Evolutionary conservation across 2,113 vertebrate species (phyloP).

Genomic region (Dendropsophus ebraccatus): DNA sequence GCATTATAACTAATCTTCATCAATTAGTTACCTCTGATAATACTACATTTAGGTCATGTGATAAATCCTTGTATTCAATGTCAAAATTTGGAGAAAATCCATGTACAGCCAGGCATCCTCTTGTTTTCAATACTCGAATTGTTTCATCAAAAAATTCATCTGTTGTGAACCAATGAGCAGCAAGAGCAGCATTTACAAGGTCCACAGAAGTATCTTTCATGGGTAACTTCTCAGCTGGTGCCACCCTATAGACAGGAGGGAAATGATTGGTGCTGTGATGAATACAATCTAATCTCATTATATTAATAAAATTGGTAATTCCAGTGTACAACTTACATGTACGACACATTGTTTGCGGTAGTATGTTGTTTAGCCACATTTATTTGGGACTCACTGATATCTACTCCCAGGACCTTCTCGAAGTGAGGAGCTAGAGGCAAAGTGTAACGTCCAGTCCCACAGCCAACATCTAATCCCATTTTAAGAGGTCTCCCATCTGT

Average conservation of each 20-base stretch:
- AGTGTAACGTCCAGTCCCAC: constrained; percentile 74
- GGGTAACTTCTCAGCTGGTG: constrained; percentile 77
- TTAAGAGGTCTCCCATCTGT: constrained; percentile 69
- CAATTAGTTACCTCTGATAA: too few species aligned
- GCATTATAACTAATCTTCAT: too few species aligned
- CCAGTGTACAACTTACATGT: background rate
- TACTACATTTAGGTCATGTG: background rate
- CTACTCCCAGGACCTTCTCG: constrained; percentile 71
- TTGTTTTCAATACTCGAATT: constrained; percentile 21
- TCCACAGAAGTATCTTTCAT: constrained; percentile 73
- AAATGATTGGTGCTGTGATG: background rate
- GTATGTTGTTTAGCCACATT: constrained; percentile 64
- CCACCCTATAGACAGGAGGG: constrained; percentile 62
- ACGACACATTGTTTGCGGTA: constrained; percentile 5
- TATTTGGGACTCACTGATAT: constrained; percentile 72
- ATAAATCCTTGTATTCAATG: background rate
- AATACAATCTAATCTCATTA: background rate
- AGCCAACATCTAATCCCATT: constrained; percentile 75
- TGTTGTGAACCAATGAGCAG: constrained; percentile 81
- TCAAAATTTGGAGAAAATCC: background rate
- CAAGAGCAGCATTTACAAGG: constrained; percentile 75
- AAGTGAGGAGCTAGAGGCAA: constrained; percentile 69
- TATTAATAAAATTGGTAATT: background rate
- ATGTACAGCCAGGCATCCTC: constrained; percentile 20
- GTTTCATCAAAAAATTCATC: constrained; percentile 74